A percentile compares a stretch with the other conserved stretches of the same genome.
Evolutionary conservation across 1,140 invertebrate genomes (phyloP).

Genomic region (Pantala flavescens): DNA sequence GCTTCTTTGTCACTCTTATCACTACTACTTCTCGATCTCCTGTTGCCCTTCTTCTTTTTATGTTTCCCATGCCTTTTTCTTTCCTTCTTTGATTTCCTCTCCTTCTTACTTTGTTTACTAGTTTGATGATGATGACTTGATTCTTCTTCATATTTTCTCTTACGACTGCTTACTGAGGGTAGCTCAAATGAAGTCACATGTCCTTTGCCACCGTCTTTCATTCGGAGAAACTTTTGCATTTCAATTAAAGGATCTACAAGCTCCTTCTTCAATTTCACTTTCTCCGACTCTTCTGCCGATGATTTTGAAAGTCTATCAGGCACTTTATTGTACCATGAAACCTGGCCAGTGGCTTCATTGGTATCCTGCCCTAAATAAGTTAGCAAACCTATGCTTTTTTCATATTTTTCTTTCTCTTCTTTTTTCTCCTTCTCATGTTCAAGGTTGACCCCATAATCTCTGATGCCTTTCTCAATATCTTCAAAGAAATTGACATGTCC

Average conservation of each 20-base stretch:
- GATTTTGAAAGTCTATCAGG: constrained; percentile 39
- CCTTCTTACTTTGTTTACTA: constrained; percentile 27
- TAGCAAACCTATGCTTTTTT: constrained; percentile 92
- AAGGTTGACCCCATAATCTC: constrained; percentile 48
- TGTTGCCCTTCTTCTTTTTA: constrained; percentile 29
- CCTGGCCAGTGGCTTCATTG: constrained; percentile 67
- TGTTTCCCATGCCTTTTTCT: constrained; percentile 32
- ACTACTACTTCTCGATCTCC: constrained; percentile 18
- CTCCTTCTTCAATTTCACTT: constrained; percentile 48
- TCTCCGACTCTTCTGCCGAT: constrained; percentile 41
- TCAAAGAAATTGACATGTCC: constrained; percentile 85
- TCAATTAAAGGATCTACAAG: constrained; percentile 61
- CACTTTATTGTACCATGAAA: constrained; percentile 69
- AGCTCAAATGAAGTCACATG: too few relatives aligned
- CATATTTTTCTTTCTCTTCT: constrained; percentile 90
- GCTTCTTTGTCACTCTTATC: constrained; percentile 14
- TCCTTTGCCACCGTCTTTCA: constrained; percentile 28
- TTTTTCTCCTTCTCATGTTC: constrained; percentile 87
- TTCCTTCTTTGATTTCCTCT: constrained; percentile 36
- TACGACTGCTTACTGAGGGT: neutral
- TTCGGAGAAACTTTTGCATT: constrained; percentile 49
- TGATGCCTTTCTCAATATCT: constrained; percentile 64
- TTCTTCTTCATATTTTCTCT: constrained; percentile 24
- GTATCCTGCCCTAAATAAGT: constrained; percentile 93
- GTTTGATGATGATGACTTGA: constrained; percentile 20